phyloP scores from a whole-genome alignment of 2,797 vertebrate genomes.

The Mormyrus hasselquistii region DNA sequence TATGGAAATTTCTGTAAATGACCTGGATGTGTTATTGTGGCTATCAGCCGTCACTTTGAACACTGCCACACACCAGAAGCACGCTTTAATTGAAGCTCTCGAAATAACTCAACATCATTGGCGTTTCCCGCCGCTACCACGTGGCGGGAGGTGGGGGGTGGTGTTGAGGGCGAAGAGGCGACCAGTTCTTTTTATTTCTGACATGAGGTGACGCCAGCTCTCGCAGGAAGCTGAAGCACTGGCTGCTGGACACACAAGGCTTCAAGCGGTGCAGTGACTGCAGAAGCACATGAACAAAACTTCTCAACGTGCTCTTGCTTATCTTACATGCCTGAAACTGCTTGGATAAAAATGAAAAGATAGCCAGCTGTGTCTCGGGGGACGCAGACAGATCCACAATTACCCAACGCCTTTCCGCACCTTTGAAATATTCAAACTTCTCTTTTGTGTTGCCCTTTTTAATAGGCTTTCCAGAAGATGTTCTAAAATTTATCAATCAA shows the following conservation, averaged over 20 bases:
- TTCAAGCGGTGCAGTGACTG: conserved; percentile 79
- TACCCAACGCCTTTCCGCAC: conserved; percentile 58
- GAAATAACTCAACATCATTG: not conserved
- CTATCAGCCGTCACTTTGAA: not conserved
- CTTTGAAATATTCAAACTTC: conserved; percentile 44
- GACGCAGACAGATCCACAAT: conserved; percentile 69
- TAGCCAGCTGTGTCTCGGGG: conserved; percentile 59
- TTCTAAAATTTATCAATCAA: not conserved
- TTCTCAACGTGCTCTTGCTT: conserved; percentile 82
- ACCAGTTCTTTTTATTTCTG: not conserved
- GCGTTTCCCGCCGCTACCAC: not conserved
- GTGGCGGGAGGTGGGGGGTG: not conserved
- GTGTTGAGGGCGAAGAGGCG: not conserved
- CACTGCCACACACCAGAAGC: not conserved
- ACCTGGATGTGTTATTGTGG: conserved; percentile 6
- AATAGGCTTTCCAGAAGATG: not conserved
- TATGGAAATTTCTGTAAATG: conserved; percentile 13
- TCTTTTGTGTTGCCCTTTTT: not conserved
- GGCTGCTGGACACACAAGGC: conserved; percentile 42
- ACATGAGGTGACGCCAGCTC: not conserved
- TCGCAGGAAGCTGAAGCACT: not conserved
- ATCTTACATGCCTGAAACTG: conserved; percentile 82
- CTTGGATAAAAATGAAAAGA: conserved; percentile 75
- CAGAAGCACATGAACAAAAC: conserved; percentile 81
- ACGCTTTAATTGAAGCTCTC: not conserved